Evolutionary conservation across 2,888 invertebrate species (phyloP).

Genomic region (Pachliopta kotzebuea): DNA sequence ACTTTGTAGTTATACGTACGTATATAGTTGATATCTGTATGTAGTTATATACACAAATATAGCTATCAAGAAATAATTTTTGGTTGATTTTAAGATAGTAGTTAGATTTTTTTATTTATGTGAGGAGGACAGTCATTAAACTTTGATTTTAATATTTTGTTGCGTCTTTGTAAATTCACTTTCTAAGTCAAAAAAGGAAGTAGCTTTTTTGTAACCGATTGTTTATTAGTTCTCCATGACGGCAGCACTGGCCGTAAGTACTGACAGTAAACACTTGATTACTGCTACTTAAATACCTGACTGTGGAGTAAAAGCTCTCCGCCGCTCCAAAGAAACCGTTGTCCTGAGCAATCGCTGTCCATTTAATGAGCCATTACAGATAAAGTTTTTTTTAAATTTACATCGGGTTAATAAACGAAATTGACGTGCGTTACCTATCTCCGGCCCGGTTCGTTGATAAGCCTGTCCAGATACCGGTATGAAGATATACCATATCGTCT

Average conservation of each 20-base stretch:
- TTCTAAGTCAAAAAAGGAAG: no score
- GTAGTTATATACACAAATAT: no score
- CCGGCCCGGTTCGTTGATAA: conserved; percentile 10
- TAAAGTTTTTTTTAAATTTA: conserved; percentile 16
- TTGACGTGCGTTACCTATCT: conserved; percentile 4
- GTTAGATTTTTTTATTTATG: no score
- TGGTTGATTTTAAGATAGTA: no score
- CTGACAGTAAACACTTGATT: neutral
- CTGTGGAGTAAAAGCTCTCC: neutral
- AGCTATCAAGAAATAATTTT: no score
- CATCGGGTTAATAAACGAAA: conserved; percentile 10
- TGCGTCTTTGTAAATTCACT: no score
- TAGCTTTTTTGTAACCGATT: no score
- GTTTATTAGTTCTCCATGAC: no score
- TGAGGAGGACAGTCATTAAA: no score
- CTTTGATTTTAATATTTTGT: no score
- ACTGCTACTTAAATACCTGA: neutral
- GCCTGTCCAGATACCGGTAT: conserved; percentile 5
- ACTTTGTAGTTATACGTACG: no score
- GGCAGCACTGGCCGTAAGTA: neutral
- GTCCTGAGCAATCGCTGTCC: conserved; percentile 12
- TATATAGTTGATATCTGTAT: no score
- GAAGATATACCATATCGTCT: conserved; percentile 16
- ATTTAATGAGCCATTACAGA: conserved; percentile 18
- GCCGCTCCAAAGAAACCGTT: neutral